Evolutionary conservation across 2,888 invertebrate genomes (phyloP).

Genomic region (Sturmia bella): DNA sequence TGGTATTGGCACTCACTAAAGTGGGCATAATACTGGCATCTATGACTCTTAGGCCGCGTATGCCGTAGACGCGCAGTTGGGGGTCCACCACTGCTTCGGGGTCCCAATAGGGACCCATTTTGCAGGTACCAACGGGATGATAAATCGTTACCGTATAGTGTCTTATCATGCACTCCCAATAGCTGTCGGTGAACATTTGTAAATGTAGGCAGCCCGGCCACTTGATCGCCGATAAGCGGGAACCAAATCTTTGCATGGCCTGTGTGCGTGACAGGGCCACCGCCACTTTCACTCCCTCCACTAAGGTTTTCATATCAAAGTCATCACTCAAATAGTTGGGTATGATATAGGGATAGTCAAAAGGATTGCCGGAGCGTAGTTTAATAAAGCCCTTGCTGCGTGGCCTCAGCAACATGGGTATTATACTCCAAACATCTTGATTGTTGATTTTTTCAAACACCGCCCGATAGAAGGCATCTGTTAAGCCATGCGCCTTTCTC

Average conservation of each 20-base stretch:
- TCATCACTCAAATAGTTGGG: slow-evolving; percentile 94
- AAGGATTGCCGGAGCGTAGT: slow-evolving; percentile 91
- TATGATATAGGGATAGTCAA: slow-evolving; percentile 93
- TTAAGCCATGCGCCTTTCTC: slow-evolving; percentile 89
- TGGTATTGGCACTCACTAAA: slow-evolving; percentile 92
- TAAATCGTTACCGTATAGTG: slow-evolving; percentile 92
- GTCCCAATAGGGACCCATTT: slow-evolving; percentile 95
- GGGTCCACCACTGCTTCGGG: slow-evolving; percentile 91
- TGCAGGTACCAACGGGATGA: slow-evolving; percentile 93
- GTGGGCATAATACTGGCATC: slow-evolving; percentile 95
- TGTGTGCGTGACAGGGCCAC: slow-evolving; percentile 90
- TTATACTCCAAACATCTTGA: slow-evolving; percentile 91
- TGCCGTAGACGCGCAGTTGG: slow-evolving; percentile 89
- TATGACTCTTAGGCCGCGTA: slow-evolving; percentile 89
- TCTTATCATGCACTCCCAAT: slow-evolving; percentile 94
- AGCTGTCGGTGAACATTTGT: slow-evolving; percentile 87
- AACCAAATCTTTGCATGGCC: slow-evolving; percentile 89
- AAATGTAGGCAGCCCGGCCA: slow-evolving; percentile 90
- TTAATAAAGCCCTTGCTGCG: slow-evolving; percentile 91
- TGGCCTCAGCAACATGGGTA: slow-evolving; percentile 92
- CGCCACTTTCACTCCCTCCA: slow-evolving; percentile 93
- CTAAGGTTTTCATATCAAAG: slow-evolving; percentile 89
- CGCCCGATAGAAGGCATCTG: slow-evolving; percentile 87
- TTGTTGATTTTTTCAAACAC: slow-evolving; percentile 89
- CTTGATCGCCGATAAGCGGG: slow-evolving; percentile 86